phyloP scores from a whole-genome alignment of 2,113 vertebrate species.

The Mesocricetus auratus region DNA sequence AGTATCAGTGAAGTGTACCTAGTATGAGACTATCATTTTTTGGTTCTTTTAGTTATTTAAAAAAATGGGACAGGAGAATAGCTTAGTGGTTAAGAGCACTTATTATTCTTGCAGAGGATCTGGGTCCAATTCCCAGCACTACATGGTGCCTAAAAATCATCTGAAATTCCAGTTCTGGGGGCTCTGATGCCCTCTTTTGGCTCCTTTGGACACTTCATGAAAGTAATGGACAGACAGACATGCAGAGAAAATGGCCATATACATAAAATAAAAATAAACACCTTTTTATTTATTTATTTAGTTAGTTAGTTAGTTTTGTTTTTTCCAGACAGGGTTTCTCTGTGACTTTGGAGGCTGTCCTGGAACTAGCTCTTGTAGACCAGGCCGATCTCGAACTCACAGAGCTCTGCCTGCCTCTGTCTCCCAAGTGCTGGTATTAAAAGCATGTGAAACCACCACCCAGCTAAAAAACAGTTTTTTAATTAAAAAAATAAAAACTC shows the following conservation, averaged over 20 bases:
- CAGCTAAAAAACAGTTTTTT: no score
- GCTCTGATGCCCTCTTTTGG: background rate
- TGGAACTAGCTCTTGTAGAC: no score
- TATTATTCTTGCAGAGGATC: background rate
- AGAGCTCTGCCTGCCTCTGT: no score
- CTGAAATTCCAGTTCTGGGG: background rate
- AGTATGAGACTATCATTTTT: background rate
- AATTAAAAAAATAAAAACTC: no score
- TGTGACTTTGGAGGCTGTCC: no score
- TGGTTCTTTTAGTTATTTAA: background rate
- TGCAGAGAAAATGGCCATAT: background rate
- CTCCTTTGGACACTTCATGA: background rate
- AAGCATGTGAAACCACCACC: no score
- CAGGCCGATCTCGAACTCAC: no score
- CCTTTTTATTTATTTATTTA: background rate
- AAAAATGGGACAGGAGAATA: background rate
- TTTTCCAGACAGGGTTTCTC: no score
- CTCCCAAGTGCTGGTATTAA: no score
- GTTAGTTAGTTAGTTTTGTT: no score
- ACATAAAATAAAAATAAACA: background rate
- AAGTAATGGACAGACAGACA: background rate
- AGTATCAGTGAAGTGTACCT: background rate
- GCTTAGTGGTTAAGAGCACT: background rate
- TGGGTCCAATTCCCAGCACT: background rate
- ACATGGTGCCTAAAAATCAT: background rate